phyloP scores from a whole-genome alignment of 2,797 vertebrate species.

The Distichodus sexfasciatus region DNA sequence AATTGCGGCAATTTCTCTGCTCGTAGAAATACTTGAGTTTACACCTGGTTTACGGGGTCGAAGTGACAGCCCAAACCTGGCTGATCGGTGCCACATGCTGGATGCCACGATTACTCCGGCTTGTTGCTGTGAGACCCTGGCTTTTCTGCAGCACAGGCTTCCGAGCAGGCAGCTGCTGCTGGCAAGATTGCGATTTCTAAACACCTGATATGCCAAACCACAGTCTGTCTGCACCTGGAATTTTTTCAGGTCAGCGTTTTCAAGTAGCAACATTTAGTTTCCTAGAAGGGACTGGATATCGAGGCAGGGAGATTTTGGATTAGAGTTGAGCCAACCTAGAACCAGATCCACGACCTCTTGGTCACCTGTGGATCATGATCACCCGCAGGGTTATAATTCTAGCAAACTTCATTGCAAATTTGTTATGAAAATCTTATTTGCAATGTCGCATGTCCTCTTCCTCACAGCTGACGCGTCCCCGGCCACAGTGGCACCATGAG shows the following conservation, averaged over 20 bases:
- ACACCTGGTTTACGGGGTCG: background rate
- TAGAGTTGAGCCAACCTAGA: too few relatives aligned
- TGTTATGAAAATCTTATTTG: too few relatives aligned
- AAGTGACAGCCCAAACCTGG: background rate
- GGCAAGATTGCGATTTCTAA: background rate
- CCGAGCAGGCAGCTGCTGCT: background rate
- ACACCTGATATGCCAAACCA: background rate
- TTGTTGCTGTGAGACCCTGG: background rate
- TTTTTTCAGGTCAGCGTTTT: background rate
- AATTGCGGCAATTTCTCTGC: background rate
- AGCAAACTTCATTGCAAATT: too few relatives aligned
- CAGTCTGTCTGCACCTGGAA: background rate
- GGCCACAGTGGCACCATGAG: conserved; percentile 76
- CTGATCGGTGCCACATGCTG: background rate
- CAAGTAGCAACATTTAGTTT: background rate
- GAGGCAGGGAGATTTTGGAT: background rate
- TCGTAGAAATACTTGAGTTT: background rate
- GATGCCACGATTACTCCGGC: background rate
- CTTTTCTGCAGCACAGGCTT: background rate
- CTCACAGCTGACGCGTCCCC: conserved; percentile 51
- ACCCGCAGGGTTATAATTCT: too few relatives aligned
- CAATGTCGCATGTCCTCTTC: background rate
- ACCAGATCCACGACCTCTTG: too few relatives aligned
- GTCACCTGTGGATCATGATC: too few relatives aligned
- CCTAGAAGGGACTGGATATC: background rate